Percentiles rank a stretch among this genome's conserved stretches.
Conservation (phyloP, 2,797 vertebrate genomes). For the Sphenodon punctatus region DNA sequence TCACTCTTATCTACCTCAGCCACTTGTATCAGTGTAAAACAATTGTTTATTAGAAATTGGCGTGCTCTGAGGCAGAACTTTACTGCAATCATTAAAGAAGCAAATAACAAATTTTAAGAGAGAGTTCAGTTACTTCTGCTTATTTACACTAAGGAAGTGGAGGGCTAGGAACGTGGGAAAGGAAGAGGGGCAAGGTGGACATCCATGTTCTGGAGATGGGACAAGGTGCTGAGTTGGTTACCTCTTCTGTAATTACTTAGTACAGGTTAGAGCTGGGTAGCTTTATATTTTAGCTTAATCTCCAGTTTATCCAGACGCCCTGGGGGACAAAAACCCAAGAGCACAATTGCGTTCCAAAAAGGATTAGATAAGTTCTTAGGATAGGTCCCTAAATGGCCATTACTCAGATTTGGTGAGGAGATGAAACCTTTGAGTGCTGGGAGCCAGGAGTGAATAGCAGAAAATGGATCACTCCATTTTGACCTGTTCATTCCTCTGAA, state of each 20-base stretch:
- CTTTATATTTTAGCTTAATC: constrained; percentile 4
- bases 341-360: too few species aligned
- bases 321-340: too few species aligned
- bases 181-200: neutral
- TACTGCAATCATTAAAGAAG: neutral
- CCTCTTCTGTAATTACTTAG: neutral
- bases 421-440: too few species aligned
- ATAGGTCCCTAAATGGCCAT: too few species aligned
- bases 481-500: too few species aligned
- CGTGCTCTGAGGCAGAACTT: neutral
- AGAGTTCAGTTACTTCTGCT: neutral
- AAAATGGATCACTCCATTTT: too few species aligned
- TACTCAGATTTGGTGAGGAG: too few species aligned
- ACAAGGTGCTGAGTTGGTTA: neutral
- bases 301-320: too few species aligned
- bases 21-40: too few species aligned
- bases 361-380: too few species aligned
- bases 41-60: neutral
- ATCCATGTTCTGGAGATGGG: neutral
- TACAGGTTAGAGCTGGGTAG: neutral
- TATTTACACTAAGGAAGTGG: neutral
- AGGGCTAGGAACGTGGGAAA: neutral
- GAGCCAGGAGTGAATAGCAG: too few species aligned
- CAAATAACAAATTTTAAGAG: neutral
- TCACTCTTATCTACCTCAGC: too few species aligned